Conservation (phyloP, 2,797 vertebrate genomes). For the Girardinus metallicus region DNA sequence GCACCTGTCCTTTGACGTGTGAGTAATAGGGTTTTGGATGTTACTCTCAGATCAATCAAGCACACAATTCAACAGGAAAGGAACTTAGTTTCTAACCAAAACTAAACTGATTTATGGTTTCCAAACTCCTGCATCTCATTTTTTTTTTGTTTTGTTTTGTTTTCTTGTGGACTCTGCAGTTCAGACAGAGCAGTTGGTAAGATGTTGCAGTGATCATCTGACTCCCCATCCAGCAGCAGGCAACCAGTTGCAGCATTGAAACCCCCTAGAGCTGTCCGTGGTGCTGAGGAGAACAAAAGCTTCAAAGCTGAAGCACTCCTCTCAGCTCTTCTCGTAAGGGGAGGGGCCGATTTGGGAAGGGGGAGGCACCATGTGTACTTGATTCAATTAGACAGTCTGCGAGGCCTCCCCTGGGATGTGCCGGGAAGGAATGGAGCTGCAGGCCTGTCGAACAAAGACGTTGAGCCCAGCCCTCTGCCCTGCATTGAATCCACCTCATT, state of each 20-base stretch:
- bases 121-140: conserved; percentile 16
- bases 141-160: not conserved
- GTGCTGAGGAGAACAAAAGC: conserved; percentile 78
- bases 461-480: conserved; percentile 72
- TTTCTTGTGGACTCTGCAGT: not conserved
- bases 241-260: conserved; percentile 69
- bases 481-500: conserved; percentile 82
- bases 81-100: not conserved
- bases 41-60: not conserved
- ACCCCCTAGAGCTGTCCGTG: conserved; percentile 72
- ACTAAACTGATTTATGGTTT: conserved; percentile 23
- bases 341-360: conserved; percentile 68
- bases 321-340: conserved; percentile 44
- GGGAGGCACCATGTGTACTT: conserved; percentile 80
- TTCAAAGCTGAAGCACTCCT: conserved; percentile 69
- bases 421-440: conserved; percentile 72
- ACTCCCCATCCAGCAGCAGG: conserved; percentile 58
- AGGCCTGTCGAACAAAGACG: conserved; percentile 89
- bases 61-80: not conserved
- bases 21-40: conserved; percentile 29
- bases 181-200: conserved; percentile 21
- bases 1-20: conserved; percentile 44
- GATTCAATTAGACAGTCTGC: conserved; percentile 93
- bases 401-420: conserved; percentile 86
- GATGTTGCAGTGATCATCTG: conserved; percentile 35